Base-by-base conservation (phyloP, 1,140 invertebrate genomes). In the Teleopsis dalmanni region DNA sequence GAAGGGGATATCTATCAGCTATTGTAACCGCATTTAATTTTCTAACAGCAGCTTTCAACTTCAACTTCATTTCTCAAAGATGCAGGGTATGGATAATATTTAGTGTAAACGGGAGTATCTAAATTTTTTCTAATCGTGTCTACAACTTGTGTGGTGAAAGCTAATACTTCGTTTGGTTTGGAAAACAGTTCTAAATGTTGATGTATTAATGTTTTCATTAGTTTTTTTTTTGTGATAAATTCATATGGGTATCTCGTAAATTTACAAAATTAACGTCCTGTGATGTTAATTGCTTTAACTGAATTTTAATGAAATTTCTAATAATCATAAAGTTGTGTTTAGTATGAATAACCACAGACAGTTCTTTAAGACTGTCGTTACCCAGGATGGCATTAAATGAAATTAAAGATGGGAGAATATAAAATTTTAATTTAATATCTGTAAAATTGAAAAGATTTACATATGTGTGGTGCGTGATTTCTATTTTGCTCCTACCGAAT, bases 11-110 rank as follows among this genome's bases (percentile, higher is more conserved):
- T 18, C 13, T 38, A n/a, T 45, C 75, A 9, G 59, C 47, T 13
- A 62, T 53, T 10, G 64, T 70, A 25, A 56, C 52, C 33, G 59
- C 42, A 52, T 71, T 70, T 14, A 68, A 23, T 55, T 62, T 62
- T 21, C 62, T 25, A 45, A 57, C 68, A 49, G 68, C 67, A 16
- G 70, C 53, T 2, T 62, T 60, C 21, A 71, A 38, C 13, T n/a
- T 53, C 44, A 8, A 56, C 29, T 29, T 57, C 35, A 1, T 46
- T 21, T 55, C 50, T 60, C 1, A 55, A n/a, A 2, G 31, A 7
- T 29, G 51, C 47, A n/a, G 54, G 56, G 18, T 52, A 52, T 16
- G 46, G 50, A 33, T 58, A 56, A 23, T 40, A 54, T 46, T 48
- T 52, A 8, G 53, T 51, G 25, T 52, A 57, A 13, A 55, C 27